Percentiles rank a stretch among this genome's conserved stretches.
These are phyloP conservation scores for Clarias laeviceps DNA, from an alignment of 2,797 vertebrate genomes.

Conservation along the genomic window DNA sequence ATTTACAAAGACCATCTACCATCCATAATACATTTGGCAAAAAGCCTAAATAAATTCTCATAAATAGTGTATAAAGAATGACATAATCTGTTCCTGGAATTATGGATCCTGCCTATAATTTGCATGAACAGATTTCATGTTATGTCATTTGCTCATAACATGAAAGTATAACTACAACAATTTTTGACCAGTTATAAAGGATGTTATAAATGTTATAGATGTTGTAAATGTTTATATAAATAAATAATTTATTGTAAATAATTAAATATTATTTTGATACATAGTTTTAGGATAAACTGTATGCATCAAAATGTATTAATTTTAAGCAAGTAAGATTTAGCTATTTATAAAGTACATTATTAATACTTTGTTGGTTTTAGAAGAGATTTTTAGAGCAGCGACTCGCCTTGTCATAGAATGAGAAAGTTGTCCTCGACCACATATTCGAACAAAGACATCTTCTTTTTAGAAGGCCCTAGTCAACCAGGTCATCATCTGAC, in stretches of 20 bases:
- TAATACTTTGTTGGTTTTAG: too few species aligned
- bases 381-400: too few species aligned
- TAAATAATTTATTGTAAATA: too few species aligned
- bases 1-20: neutral
- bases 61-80: neutral
- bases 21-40: neutral
- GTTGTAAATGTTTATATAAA: neutral
- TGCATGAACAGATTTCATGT: neutral
- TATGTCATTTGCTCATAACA: neutral
- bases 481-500: too few species aligned
- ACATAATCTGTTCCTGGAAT: neutral
- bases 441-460: too few species aligned
- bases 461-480: too few species aligned
- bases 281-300: too few species aligned
- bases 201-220: neutral
- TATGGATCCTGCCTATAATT: neutral
- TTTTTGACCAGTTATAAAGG: neutral
- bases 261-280: neutral
- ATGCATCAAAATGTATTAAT: too few species aligned
- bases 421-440: too few species aligned
- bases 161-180: neutral
- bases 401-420: too few species aligned
- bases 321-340: too few species aligned
- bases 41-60: neutral
- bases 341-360: too few species aligned